Evolutionary conservation across 2,888 invertebrate species (phyloP), one percentile per base, ranked within the genome.

Genomic region (Sinelater perroti): DNA sequence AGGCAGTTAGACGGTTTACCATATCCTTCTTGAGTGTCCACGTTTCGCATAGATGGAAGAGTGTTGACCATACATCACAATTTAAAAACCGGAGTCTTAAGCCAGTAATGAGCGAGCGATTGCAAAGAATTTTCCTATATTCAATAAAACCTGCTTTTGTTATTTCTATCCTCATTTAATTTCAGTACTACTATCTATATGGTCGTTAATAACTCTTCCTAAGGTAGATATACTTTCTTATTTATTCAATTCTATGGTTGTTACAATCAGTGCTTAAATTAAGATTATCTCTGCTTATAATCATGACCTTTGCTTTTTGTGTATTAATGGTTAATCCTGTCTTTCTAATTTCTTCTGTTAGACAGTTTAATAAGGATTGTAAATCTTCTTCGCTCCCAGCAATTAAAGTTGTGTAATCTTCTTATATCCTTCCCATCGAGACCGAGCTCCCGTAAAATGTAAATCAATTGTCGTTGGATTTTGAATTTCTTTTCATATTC

Each of bases 21-120:
- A 38, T 38, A 20, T 10, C 2, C 10, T 38, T 38, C 21, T 38
- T 38, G 20, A 38, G 18, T 11, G 38, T 38, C 20, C 38, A 38
- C 2, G 21, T 16, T 11, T 33, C 14, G 14, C 33, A 33, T 33
- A 5, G 5, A 24, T n/a, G 4, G 3, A 35, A 17, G 17, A 35
- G 16, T n/a, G 35, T 31, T 2, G 31, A 31, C 31, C 16, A 35
- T 7, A 16, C 35, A 35, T 35, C 14, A 16, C 35, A 35, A 17
- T 35, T 24, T 24, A 24, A 7, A 5, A 24, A 6, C 33, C 8
- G 5, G 6, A 33, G 8, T 33, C 13, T 33, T 20, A 16, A 10
- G 1, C 5, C 10, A 20, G 21, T 1, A n/a, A 4, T 35, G 1
- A 35, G 35, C 8, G 18, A 21, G 18, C 21, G 18, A 18, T 18